Percentiles rank a stretch among this genome's conserved stretches.
phyloP scores from a whole-genome alignment of 53 echinoderm and acorn worm genomes.

The Echinarachnius parma region DNA sequence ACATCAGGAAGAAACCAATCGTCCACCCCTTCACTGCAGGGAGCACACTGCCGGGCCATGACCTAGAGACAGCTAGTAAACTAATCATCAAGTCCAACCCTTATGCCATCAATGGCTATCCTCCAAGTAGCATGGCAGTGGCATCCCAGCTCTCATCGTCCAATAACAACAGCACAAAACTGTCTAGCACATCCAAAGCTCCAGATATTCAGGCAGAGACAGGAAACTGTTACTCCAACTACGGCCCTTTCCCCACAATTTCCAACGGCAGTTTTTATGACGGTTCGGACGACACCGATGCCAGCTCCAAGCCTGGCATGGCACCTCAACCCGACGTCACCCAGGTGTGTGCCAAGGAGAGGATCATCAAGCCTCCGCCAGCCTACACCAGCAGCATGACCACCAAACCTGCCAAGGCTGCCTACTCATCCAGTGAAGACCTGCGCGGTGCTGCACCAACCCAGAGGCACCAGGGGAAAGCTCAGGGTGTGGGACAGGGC shows the following conservation, averaged over 20 bases:
- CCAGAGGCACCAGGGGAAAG: too few relatives aligned
- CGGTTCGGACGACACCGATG: too few relatives aligned
- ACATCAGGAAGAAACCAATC: constrained; percentile 8
- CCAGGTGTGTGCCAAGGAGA: constrained; percentile 15
- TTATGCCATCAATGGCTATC: constrained; percentile 7
- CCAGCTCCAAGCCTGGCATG: background rate
- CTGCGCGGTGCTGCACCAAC: background rate
- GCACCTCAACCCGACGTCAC: constrained; percentile 23
- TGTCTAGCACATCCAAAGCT: constrained; percentile 41
- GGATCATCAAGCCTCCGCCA: constrained; percentile 30
- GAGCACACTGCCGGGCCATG: constrained; percentile 62
- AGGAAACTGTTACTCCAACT: constrained; percentile 33
- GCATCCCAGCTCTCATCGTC: constrained; percentile 11
- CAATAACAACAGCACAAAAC: constrained; percentile 24
- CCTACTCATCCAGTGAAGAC: constrained; percentile 21
- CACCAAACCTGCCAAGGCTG: background rate
- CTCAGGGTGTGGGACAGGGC: too few relatives aligned
- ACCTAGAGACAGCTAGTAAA: constrained; percentile 20
- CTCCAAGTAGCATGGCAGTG: background rate
- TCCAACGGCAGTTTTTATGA: constrained; percentile 26
- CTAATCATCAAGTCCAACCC: constrained; percentile 44
- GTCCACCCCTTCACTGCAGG: constrained; percentile 31
- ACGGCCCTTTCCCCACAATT: constrained; percentile 22
- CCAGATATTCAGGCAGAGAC: constrained; percentile 58
- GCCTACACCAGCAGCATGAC: constrained; percentile 30